Conservation (phyloP, 2,797 vertebrate species). For the Carduelis carduelis region DNA sequence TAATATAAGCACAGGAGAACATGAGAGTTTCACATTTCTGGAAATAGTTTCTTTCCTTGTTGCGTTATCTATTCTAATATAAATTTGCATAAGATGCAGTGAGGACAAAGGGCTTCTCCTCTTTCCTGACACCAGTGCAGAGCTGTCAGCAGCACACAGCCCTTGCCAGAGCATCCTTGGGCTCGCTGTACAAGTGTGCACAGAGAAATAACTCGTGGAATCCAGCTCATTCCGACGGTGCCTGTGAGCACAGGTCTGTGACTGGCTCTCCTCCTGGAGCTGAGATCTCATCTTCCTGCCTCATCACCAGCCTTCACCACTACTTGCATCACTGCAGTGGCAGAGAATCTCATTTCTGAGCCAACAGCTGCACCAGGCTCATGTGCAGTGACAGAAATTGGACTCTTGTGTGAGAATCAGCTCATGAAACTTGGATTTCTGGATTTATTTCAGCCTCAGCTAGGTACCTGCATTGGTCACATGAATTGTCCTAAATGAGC, state of each 20-base stretch:
- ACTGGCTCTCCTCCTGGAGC: background rate
- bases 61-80: slow-evolving; percentile 27
- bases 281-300: background rate
- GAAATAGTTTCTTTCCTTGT: slow-evolving; percentile 67
- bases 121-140: background rate
- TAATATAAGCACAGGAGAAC: slow-evolving; percentile 74
- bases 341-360: background rate
- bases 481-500: background rate
- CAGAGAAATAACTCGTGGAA: background rate
- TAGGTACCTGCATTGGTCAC: background rate
- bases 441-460: background rate
- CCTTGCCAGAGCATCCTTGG: background rate
- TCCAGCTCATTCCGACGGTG: fast-evolving
- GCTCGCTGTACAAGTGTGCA: background rate
- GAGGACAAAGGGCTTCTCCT: background rate
- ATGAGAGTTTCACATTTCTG: slow-evolving; percentile 62
- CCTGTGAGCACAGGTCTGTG: background rate
- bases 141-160: background rate
- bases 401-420: background rate
- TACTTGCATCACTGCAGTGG: background rate
- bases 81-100: slow-evolving; percentile 38
- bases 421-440: background rate
- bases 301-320: background rate
- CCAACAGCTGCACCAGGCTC: background rate
- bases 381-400: background rate